Evolutionary conservation across 2,797 vertebrate genomes (phyloP).

Genomic region (Tapera naevia): DNA sequence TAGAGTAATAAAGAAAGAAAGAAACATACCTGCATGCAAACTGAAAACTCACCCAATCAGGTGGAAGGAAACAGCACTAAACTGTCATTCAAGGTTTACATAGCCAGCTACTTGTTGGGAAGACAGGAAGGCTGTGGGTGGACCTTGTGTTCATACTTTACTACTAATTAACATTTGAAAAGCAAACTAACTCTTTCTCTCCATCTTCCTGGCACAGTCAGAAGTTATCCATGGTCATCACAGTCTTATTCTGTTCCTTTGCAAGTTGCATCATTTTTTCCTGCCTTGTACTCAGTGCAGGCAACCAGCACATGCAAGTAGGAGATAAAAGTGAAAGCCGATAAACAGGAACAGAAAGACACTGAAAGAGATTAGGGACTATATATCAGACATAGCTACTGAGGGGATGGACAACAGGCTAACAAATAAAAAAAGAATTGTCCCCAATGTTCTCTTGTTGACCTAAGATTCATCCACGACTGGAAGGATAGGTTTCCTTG

Average conservation of each 20-base stretch:
- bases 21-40: neutral
- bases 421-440: neutral
- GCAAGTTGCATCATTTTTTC: neutral
- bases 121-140: neutral
- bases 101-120: neutral
- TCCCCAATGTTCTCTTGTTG: neutral
- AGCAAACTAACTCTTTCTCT: neutral
- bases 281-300: neutral
- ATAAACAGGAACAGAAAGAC: constrained; percentile 9
- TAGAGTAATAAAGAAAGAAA: neutral
- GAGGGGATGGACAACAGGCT: neutral
- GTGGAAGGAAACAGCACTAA: neutral
- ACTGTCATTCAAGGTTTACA: neutral
- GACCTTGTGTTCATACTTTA: rapidly evolving
- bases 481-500: neutral
- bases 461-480: neutral
- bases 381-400: neutral
- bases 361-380: neutral
- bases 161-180: neutral
- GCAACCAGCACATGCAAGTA: neutral
- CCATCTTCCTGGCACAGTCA: neutral
- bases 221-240: neutral
- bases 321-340: constrained; percentile 22
- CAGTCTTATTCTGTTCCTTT: neutral
- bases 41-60: neutral